Percentiles rank a stretch among this genome's conserved stretches.
phyloP scores from a whole-genome alignment of 2,888 invertebrate genomes.

The Encarsia formosa region DNA sequence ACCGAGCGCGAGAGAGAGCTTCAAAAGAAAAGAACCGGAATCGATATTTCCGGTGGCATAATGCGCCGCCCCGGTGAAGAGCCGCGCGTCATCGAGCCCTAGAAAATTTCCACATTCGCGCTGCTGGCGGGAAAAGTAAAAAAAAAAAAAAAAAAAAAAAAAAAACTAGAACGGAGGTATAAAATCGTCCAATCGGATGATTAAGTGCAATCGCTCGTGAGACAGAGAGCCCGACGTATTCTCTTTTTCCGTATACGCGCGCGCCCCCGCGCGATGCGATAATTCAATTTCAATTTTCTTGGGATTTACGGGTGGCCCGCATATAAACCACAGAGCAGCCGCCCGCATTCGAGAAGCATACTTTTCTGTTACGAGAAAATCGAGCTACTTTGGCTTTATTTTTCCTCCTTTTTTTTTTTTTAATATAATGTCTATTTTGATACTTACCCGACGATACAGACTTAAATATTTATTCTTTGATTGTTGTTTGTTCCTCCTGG shows the following conservation, averaged over 20 bases:
- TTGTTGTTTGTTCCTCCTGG: no score
- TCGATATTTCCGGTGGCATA: neutral
- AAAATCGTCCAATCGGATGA: neutral
- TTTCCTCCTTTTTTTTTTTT: neutral
- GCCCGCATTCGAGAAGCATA: conserved; percentile 1
- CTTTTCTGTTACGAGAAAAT: neutral
- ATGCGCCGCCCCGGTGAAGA: neutral
- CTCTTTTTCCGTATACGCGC: neutral
- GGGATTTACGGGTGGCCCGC: no score
- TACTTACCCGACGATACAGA: no score
- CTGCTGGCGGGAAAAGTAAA: no score
- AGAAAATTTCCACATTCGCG: no score
- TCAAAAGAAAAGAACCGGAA: no score
- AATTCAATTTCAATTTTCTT: conserved; percentile 14
- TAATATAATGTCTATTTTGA: no score
- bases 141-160: neutral
- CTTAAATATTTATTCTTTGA: no score
- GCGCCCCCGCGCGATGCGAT: neutral
- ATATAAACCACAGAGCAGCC: neutral
- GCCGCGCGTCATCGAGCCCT: neutral
- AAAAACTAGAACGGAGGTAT: neutral
- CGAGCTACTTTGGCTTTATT: neutral
- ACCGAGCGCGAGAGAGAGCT: no score
- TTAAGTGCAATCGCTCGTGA: neutral
- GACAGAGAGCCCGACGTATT: neutral